A percentile compares a stretch with the other conserved stretches of the same genome.
Conservation (phyloP, 2,888 invertebrate genomes). For the Suillia variegata region DNA sequence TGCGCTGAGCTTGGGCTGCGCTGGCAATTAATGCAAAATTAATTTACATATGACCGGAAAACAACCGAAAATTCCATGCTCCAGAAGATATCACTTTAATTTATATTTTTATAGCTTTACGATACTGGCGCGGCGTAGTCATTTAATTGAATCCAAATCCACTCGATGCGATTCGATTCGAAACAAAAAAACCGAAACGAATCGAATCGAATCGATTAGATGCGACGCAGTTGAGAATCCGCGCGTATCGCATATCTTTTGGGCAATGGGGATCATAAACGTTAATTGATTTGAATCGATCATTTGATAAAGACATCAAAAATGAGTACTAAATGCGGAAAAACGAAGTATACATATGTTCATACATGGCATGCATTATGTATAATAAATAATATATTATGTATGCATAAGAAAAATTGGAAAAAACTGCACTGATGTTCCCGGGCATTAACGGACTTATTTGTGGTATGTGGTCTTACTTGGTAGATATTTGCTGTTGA, state of each 20-base stretch:
- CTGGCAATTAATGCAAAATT: slow-evolving; percentile 8
- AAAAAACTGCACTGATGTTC: too few species aligned
- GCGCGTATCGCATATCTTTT: not conserved
- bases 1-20: not conserved
- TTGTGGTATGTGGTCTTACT: too few species aligned
- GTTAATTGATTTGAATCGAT: slow-evolving; percentile 7
- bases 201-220: not conserved
- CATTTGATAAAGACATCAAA: not conserved
- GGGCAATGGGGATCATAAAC: slow-evolving; percentile 11
- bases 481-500: too few species aligned
- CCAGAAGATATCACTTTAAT: not conserved
- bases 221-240: not conserved
- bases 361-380: too few species aligned
- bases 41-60: slow-evolving; percentile 8
- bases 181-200: not conserved
- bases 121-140: not conserved
- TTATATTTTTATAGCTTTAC: slow-evolving; percentile 10
- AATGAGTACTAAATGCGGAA: not conserved
- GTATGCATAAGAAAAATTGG: too few species aligned
- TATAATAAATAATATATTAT: too few species aligned
- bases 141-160: not conserved
- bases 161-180: not conserved
- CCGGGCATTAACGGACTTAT: too few species aligned
- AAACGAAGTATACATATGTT: too few species aligned
- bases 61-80: not conserved